Evolutionary conservation across 2,113 vertebrate species (phyloP), one percentile per base, ranked within the genome.

Genomic region (Lepus americanus): DNA sequence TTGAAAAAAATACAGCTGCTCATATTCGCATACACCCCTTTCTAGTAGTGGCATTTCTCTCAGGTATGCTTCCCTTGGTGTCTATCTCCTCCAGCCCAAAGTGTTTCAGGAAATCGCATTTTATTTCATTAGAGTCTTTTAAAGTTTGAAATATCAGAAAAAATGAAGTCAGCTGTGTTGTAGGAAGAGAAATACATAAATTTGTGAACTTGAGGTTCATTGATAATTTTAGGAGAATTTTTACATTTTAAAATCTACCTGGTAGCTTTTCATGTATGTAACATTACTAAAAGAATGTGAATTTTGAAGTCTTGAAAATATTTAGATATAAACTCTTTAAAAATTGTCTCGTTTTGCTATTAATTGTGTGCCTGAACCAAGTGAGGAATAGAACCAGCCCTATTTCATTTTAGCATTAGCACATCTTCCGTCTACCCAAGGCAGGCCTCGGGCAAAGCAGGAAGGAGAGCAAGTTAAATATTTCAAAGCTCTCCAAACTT

Each of bases 141-240:
- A 94, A 84, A 4, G 67, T 33, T 20, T 79, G 13, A 14, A 88
- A 6, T 78, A 63, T 5, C 64, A 77, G 59, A 16, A 78, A 39
- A 9, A 81, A 85, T 94, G 87, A 31, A 95, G 5, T 39, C 81
- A 8, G 3, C 36, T 31, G 25, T 63, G 70, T 22, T 5, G 7
- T 23, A 9, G 89, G 72, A 72, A 76, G 0, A 78, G 17, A 93
- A 92, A 70, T 55, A 72, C 19, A 20, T 31, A 4, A 93, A 80
- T n/a, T 9, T 88, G 0, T 92, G 85, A 78, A 94, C 90, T 69
- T 89, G 92, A 92, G 20, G 55, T 94, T 85, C 64, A 59, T 95
- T 88, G 27, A 87, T 5, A 85, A 51, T 94, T 81, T 44, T 2
- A 13, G 55, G 33, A 79, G 79, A 94, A 23, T 5, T n/a, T 61